phyloP scores from a whole-genome alignment of 2,888 invertebrate genomes.

The Caenorhabditis zanzibari region DNA sequence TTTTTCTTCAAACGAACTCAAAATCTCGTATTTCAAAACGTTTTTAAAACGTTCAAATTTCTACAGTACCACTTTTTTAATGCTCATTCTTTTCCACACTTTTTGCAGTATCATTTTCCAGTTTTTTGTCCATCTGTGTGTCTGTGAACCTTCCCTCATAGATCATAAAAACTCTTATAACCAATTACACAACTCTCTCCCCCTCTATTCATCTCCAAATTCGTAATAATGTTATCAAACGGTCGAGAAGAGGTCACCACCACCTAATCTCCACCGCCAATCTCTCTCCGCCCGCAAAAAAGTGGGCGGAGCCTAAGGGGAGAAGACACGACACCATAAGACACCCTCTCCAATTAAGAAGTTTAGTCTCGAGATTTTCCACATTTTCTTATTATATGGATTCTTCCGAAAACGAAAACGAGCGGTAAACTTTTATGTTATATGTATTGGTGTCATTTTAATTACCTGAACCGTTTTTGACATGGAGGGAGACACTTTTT shows the following conservation, averaged over 20 bases:
- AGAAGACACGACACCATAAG: neutral
- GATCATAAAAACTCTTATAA: slow-evolving; percentile 46
- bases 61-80: no score
- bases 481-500: slow-evolving; percentile 3
- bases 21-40: no score
- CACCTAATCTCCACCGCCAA: slow-evolving; percentile 35
- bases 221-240: slow-evolving; percentile 65
- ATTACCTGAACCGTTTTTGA: slow-evolving; percentile 20
- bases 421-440: neutral
- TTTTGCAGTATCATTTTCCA: no score
- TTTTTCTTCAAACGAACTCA: no score
- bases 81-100: no score
- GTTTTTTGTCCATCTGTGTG: no score
- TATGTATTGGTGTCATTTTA: slow-evolving; percentile 23
- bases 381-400: neutral
- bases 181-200: slow-evolving; percentile 4
- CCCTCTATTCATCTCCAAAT: slow-evolving; percentile 24
- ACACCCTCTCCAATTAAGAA: slow-evolving; percentile 42
- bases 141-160: neutral
- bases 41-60: no score
- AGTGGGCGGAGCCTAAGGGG: slow-evolving; percentile 24
- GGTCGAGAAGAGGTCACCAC: slow-evolving; percentile 51
- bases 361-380: neutral
- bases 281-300: slow-evolving; percentile 1
- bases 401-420: no score